Percentiles rank a stretch among this genome's conserved stretches.
phyloP scores from a whole-genome alignment of 2,113 vertebrate genomes.

The Nothocercus nigrocapillus region DNA sequence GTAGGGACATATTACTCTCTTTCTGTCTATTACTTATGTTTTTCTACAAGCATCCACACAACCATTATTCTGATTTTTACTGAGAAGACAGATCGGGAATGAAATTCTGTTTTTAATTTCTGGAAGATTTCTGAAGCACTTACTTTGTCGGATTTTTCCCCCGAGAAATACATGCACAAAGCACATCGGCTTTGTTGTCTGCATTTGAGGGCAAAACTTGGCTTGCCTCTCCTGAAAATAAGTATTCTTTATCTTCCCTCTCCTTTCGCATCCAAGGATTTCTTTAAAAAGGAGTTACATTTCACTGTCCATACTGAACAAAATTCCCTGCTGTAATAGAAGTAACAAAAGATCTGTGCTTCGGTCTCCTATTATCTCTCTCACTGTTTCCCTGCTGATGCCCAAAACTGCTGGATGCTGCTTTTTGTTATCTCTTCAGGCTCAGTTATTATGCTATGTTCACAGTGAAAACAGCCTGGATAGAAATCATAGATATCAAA shows the following conservation, averaged over 20 bases:
- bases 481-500: not conserved
- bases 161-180: fast-evolving
- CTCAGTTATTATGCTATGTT: not conserved
- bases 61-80: not conserved
- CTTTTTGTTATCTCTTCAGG: not conserved
- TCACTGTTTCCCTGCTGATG: not conserved
- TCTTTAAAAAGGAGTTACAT: not conserved
- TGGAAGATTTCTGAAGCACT: not conserved
- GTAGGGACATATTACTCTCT: not conserved
- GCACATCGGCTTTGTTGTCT: not conserved
- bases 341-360: not conserved
- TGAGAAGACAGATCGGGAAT: not conserved
- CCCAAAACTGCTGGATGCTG: not conserved
- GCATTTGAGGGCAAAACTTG: not conserved
- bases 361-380: not conserved
- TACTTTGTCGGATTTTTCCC: not conserved
- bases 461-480: not conserved
- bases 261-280: not conserved
- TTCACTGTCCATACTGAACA: not conserved
- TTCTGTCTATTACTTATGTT: not conserved
- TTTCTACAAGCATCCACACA: not conserved
- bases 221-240: not conserved
- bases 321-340: not conserved
- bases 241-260: not conserved
- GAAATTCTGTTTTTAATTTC: not conserved